These are phyloP conservation scores for Paradisaea rubra DNA, from an alignment of 2,113 vertebrate species.

Conservation along the genomic window DNA sequence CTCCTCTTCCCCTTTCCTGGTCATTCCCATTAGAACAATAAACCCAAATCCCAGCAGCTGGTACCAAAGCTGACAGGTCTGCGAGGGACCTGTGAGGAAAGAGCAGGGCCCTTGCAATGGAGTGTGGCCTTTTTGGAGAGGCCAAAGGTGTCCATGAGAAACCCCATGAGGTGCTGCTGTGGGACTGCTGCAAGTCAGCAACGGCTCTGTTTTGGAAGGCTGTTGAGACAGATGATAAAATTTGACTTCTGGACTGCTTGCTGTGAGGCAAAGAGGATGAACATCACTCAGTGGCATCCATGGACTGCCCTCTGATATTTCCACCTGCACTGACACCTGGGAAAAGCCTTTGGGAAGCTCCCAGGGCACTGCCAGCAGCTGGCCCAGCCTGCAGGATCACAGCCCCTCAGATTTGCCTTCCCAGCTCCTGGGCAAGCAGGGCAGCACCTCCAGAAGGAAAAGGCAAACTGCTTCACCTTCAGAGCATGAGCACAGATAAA, in stretches of 20 bases:
- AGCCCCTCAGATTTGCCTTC: neutral
- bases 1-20: neutral
- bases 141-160: neutral
- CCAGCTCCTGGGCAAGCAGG: neutral
- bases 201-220: neutral
- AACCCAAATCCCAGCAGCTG: neutral
- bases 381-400: neutral
- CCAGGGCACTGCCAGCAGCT: neutral
- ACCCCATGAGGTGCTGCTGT: neutral
- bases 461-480: neutral
- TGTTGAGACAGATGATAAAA: neutral
- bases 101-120: neutral
- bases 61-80: neutral
- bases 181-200: neutral
- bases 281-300: neutral
- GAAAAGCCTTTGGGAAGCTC: neutral
- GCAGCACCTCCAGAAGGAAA: neutral
- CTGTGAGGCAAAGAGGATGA: neutral
- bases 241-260: neutral
- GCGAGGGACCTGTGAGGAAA: neutral
- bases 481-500: fast-evolving
- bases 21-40: neutral
- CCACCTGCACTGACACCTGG: neutral
- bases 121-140: neutral
- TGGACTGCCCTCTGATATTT: neutral